Conservation (phyloP, 1,140 invertebrate species). For the Littorina saxatilis region DNA sequence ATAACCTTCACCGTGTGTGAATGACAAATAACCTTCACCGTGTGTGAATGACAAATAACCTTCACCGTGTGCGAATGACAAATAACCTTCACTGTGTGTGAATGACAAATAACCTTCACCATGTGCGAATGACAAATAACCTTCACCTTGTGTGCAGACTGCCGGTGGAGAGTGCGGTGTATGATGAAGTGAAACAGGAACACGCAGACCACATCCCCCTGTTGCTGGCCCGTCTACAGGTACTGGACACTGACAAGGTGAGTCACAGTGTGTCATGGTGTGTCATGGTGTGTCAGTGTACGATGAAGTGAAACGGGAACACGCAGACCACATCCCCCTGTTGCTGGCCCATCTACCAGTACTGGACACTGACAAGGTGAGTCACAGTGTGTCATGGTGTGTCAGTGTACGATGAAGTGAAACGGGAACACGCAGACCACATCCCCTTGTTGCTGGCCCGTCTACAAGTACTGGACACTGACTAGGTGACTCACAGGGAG, state of each 20-base stretch:
- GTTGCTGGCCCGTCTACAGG: conserved; percentile 85
- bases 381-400: too few relatives aligned
- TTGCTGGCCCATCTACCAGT: conserved; percentile 85
- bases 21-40: too few relatives aligned
- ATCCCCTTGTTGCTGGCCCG: conserved; percentile 86
- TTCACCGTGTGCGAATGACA: too few relatives aligned
- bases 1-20: too few relatives aligned
- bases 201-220: conserved; percentile 85
- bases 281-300: too few relatives aligned
- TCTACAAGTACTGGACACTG: conserved; percentile 77
- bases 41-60: too few relatives aligned
- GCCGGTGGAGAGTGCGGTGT: conserved; percentile 77
- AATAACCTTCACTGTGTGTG: too few relatives aligned
- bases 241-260: conserved; percentile 43
- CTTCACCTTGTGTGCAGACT: conserved; percentile 63
- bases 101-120: too few relatives aligned
- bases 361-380: conserved; percentile 42
- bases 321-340: conserved; percentile 84
- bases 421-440: conserved; percentile 83
- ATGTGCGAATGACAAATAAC: too few relatives aligned
- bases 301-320: conserved; percentile 83
- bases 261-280: neutral
- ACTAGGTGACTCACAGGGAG: conserved; percentile 18
- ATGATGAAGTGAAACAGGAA: conserved; percentile 83
- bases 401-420: conserved; percentile 86